Base-by-base conservation (phyloP, 2,888 invertebrate species). In the Eilema depressum region DNA sequence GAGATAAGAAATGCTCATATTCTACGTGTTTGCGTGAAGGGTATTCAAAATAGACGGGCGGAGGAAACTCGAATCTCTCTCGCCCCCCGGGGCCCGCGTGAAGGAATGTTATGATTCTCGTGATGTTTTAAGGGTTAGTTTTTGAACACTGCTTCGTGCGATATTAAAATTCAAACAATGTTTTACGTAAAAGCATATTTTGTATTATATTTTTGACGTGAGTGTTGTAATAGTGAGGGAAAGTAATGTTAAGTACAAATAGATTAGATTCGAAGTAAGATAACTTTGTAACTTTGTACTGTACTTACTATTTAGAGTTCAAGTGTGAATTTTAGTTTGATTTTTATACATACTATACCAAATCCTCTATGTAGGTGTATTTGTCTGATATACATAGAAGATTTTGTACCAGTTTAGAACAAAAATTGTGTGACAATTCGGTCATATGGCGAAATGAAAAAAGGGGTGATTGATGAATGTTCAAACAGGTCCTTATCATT, bases 101-200 rank as follows among this genome's bases (percentile, higher is more conserved):
- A 57, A 70, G 69, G 73, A 77, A 78, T 79, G 80, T 68, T 72
- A 71, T 73, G 64, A 68, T 63, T 64, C 72, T 68, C 59, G 66
- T 71, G 70, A 64, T 72, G 73, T 64, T 69, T 65, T 60, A 63
- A 61, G 77, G 72, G 73, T 26, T 69, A 69, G 69, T 66, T 69
- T 69, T 69, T 69, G 63, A 63, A 69, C 33, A 60, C 61, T 26
- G 57, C 26, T 60, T 33, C 60, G 60, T 67, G 57, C 28, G 11
- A 53, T 67, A 67, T 67, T 61, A 67, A 61, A 61, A 67, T 67
- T 53, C 67, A 60, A n/a, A 60, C 66, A n/a, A 26, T 28, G 66
- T 59, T 37, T 12, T 64, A 47, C 20, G 47, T 47, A 20, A 47
- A 20, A 47, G 47, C 7, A 7, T 1, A n/a, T 53, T n/a, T 53